These are phyloP conservation scores for Cranoglanis bouderius DNA, from an alignment of 2,113 vertebrate genomes.

Conservation along the genomic window DNA sequence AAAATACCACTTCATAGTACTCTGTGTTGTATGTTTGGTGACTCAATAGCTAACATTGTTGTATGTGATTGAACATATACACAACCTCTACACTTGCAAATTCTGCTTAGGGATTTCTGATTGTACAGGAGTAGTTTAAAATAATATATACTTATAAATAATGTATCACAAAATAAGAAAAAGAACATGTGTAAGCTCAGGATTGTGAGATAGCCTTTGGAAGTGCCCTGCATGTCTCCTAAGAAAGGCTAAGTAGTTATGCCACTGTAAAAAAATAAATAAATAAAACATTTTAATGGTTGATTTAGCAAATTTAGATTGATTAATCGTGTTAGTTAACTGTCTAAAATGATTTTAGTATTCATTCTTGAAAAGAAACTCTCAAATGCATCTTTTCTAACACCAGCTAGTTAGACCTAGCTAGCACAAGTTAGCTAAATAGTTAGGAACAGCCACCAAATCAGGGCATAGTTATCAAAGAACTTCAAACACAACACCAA, in stretches of 20 bases:
- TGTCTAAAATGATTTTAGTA: no score
- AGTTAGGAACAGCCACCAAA: neutral
- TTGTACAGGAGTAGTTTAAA: neutral
- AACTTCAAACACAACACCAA: no score
- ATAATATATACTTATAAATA: neutral
- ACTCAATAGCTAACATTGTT: neutral
- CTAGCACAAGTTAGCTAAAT: neutral
- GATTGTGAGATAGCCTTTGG: neutral
- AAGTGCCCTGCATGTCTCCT: neutral
- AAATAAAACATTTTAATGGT: no score
- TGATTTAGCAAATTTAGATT: no score
- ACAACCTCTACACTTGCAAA: neutral
- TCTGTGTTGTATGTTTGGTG: neutral
- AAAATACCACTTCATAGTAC: neutral
- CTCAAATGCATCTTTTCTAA: neutral
- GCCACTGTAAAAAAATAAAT: no score
- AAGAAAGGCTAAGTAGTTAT: neutral
- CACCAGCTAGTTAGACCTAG: neutral
- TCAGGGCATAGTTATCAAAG: no score
- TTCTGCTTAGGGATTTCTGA: neutral
- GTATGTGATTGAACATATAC: neutral
- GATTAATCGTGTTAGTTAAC: no score
- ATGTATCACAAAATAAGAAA: no score
- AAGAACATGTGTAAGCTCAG: no score
- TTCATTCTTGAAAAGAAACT: neutral